Percentiles rank a stretch among this genome's conserved stretches.
phyloP scores from a whole-genome alignment of 2,113 vertebrate genomes.

The Empidonax alnorum region DNA sequence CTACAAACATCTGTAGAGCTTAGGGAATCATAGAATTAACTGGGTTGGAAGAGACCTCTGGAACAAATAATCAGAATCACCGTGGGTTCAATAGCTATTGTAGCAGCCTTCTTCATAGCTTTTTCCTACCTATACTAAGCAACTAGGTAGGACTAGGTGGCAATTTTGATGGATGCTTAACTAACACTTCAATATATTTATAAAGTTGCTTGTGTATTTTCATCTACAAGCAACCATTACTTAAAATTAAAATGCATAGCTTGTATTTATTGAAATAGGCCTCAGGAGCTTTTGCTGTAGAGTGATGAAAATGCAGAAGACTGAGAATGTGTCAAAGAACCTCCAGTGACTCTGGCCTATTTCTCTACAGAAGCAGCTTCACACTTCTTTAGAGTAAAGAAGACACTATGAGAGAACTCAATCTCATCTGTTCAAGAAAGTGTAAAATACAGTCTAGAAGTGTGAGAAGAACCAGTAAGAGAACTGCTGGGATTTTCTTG shows the following conservation, averaged over 20 bases:
- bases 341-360: conserved; percentile 8
- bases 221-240: neutral
- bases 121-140: neutral
- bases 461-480: conserved; percentile 21
- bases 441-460: conserved; percentile 17
- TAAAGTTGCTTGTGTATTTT: neutral
- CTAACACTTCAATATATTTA: neutral
- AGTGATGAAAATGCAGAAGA: conserved; percentile 8
- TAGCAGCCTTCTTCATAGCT: neutral
- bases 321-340: neutral
- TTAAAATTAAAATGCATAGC: neutral
- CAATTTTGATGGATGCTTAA: neutral
- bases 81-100: neutral
- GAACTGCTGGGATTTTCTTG: conserved; percentile 42
- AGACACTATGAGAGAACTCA: conserved; percentile 5
- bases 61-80: neutral
- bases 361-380: conserved; percentile 24
- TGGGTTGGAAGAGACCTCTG: no score
- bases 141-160: neutral
- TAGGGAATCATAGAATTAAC: neutral
- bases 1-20: neutral
- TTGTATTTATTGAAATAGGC: neutral
- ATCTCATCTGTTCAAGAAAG: conserved; percentile 16
- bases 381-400: conserved; percentile 6
- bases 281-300: neutral